Percentiles rank a stretch among this genome's conserved stretches.
Conservation (phyloP, 2,797 vertebrate genomes). For the Sebastolobus alascanus region DNA sequence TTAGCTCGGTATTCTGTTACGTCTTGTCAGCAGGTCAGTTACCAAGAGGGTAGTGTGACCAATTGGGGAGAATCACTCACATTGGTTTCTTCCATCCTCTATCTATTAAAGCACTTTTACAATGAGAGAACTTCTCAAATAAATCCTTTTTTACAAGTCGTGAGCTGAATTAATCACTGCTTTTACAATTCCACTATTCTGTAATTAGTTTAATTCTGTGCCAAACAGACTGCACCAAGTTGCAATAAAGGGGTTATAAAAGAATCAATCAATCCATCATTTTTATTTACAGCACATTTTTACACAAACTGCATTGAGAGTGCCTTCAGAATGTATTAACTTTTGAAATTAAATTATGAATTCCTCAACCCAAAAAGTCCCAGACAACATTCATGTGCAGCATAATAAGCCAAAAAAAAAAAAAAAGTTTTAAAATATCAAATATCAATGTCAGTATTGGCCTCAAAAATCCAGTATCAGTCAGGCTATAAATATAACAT, state of each 20-base stretch:
- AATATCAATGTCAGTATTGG: too few species aligned
- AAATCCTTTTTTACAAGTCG: neutral
- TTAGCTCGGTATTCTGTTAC: constrained; percentile 43
- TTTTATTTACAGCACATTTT: constrained; percentile 1
- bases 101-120: constrained; percentile 13
- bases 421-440: neutral
- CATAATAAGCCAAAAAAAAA: neutral
- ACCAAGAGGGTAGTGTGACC: constrained; percentile 24
- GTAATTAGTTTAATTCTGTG: neutral
- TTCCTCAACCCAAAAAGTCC: neutral
- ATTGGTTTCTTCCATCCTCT: constrained; percentile 2
- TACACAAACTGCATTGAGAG: neutral
- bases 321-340: constrained; percentile 5
- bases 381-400: neutral
- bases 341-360: neutral
- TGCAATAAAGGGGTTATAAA: constrained; percentile 15
- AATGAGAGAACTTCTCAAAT: neutral
- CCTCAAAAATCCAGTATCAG: neutral
- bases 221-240: neutral
- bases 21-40: constrained; percentile 39
- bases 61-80: constrained; percentile 14
- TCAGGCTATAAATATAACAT: neutral
- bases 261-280: constrained; percentile 5
- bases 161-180: neutral
- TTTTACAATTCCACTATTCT: neutral